Evolutionary conservation across 2,888 invertebrate species (phyloP), one percentile per base, ranked within the genome.

Genomic region (Mythimna pallens): DNA sequence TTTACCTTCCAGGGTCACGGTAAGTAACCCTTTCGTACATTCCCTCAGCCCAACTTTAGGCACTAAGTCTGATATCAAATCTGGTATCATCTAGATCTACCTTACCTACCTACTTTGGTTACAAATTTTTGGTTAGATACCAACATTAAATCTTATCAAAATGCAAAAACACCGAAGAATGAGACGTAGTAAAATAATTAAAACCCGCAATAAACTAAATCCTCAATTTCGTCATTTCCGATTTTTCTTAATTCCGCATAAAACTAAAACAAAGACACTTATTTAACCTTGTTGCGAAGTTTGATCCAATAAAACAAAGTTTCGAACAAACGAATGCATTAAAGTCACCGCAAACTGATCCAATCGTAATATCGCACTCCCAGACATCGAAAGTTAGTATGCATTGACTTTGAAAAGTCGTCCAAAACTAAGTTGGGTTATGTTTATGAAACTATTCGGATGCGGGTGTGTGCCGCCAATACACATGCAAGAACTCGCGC

Each of bases 321-420:
- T 96, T 88, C 86, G 90, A 95, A 95, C 95, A 95, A 95, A 96
- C 94, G 95, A 96, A 95, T 95, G 96, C 95, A 95, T 95, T 95
- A 94, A 95, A 96, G 93, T 93, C 94, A 91, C 93, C 92, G 91
- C 93, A 92, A 95, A 95, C 93, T 95, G 95, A 95, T 96, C 95
- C 94, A 95, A 94, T 96, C 94, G 95, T 96, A 95, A 96, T 95
- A 95, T 95, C 94, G 92, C 94, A 94, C 94, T 94, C 92, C 92
- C 93, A 95, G 94, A 95, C 96, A 95, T 95, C 94, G 94, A 94
- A 96, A 96, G 96, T 96, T 96, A 95, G 95, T 95, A 96, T 96
- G 96, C 96, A 95, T 96, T 96, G 96, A 96, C 96, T 96, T 96
- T 96, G 96, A 96, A 96, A 96, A 96, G 96, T 96, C 93, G 96